These are phyloP conservation scores for Drosophila recens DNA, from an alignment of 2,888 invertebrate species.

Conservation along the genomic window DNA sequence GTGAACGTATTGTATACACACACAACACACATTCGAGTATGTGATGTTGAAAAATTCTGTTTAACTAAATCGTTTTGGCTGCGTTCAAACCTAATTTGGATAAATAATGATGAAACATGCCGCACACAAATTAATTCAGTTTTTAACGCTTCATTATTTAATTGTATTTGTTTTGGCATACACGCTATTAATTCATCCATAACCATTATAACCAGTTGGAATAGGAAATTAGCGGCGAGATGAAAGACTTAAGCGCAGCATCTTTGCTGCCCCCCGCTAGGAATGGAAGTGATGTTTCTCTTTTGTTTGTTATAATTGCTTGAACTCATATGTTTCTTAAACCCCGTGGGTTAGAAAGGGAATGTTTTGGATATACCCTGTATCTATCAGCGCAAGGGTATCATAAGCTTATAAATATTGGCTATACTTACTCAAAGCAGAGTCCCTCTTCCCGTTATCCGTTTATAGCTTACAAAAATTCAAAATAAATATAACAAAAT, in stretches of 20 bases:
- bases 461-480: background rate
- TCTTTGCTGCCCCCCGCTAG: constrained; percentile 63
- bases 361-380: constrained; percentile 25
- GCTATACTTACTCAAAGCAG: background rate
- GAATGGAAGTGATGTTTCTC: constrained; percentile 72
- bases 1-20: constrained; percentile 8
- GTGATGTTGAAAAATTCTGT: constrained; percentile 21
- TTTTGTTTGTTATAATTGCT: constrained; percentile 75
- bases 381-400: background rate
- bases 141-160: constrained; percentile 76
- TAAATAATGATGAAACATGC: constrained; percentile 65
- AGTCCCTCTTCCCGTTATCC: background rate
- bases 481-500: too few relatives aligned
- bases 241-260: constrained; percentile 56
- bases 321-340: constrained; percentile 50
- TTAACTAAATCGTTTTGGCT: constrained; percentile 58
- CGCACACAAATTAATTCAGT: constrained; percentile 70
- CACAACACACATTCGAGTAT: constrained; percentile 1
- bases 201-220: constrained; percentile 73
- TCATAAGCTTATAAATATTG: background rate
- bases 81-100: constrained; percentile 55
- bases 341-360: constrained; percentile 37
- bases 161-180: constrained; percentile 77
- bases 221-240: constrained; percentile 71
- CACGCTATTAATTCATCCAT: constrained; percentile 67